Base-by-base conservation (phyloP, 2,797 vertebrate genomes). In the Brotula barbata region DNA sequence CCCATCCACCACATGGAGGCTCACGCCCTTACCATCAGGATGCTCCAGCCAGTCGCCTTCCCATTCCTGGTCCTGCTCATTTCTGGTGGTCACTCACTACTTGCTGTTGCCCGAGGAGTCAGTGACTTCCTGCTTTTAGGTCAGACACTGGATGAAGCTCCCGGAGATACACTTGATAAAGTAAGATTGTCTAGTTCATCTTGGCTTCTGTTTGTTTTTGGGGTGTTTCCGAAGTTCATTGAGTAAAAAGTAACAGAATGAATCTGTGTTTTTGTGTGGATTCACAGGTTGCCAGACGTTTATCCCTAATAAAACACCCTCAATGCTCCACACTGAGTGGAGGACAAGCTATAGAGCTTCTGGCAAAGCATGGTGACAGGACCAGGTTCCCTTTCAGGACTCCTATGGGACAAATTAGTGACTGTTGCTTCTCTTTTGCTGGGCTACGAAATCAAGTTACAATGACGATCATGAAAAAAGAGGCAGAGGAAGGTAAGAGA, bases 1-100 rank as follows among this genome's bases (percentile, higher is more conserved):
- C 97, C 97, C 50, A 91, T 99, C 64, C 97, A 99, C 70, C 97
- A 99, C 78, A 99, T 99, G 97, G 97, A 99, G 62, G 97, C 97
- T 9, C 97, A 99, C 0, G 96, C 97, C 0, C 89, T 99, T 28
- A 99, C 95, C 0, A 47, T 94, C 68, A 90, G 97, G 63, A 91
- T 99, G 86, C 91, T 92, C 0, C 87, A 92, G 5, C 81, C 67
- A 0, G 80, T 97, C 2, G 74, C 89, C 5, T 99, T 99, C 71
- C 97, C 97, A 3, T 99, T 97, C 78, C 89, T 99, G 40, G 97
- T 98, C 7, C 92, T 99, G 57, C 83, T 99, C 0, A 78, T 99
- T 22, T 98, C 97, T 1, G 97, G 97, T 6, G 97, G 97, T 33
- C 96, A 99, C 81, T 93, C 95, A 1, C 90, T 99, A 1, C 85